Evolutionary conservation across 1,140 invertebrate genomes (phyloP).

Genomic region (Neodiprion pinetum): DNA sequence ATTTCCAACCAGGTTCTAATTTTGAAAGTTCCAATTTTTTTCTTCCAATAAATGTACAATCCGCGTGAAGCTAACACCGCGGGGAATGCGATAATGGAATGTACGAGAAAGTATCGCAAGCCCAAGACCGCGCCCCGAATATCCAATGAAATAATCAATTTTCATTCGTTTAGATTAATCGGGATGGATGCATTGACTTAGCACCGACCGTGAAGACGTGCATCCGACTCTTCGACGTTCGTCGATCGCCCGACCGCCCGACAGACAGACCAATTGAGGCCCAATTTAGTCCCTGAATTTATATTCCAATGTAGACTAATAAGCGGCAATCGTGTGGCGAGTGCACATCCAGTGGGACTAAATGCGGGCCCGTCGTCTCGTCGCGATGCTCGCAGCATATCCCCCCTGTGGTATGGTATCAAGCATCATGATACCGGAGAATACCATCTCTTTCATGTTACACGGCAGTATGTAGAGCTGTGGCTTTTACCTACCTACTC

Average conservation of each 20-base stretch:
- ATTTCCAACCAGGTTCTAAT: too few relatives aligned
- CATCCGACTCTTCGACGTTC: background rate
- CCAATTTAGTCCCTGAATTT: slow-evolving; percentile 50
- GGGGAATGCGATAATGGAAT: too few relatives aligned
- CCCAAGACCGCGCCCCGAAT: background rate
- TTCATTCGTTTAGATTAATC: background rate
- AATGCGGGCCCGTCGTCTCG: slow-evolving; percentile 4
- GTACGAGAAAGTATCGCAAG: too few relatives aligned
- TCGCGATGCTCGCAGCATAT: background rate
- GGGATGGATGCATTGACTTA: background rate
- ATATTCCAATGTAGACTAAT: slow-evolving; percentile 39
- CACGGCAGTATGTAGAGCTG: background rate
- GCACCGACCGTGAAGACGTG: background rate
- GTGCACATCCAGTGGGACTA: background rate
- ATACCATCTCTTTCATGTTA: background rate
- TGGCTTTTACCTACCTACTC: too few relatives aligned
- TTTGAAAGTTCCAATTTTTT: too few relatives aligned
- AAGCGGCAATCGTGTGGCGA: slow-evolving; percentile 40
- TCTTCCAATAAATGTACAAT: too few relatives aligned
- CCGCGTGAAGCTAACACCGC: too few relatives aligned
- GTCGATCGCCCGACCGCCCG: background rate
- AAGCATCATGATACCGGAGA: background rate
- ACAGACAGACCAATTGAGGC: slow-evolving; percentile 37
- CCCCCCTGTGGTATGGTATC: background rate
- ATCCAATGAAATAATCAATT: background rate